A percentile compares a stretch with the other conserved stretches of the same genome.
These are phyloP conservation scores for Calephelis perditalis DNA, from an alignment of 2,888 invertebrate genomes.

Conservation along the genomic window DNA sequence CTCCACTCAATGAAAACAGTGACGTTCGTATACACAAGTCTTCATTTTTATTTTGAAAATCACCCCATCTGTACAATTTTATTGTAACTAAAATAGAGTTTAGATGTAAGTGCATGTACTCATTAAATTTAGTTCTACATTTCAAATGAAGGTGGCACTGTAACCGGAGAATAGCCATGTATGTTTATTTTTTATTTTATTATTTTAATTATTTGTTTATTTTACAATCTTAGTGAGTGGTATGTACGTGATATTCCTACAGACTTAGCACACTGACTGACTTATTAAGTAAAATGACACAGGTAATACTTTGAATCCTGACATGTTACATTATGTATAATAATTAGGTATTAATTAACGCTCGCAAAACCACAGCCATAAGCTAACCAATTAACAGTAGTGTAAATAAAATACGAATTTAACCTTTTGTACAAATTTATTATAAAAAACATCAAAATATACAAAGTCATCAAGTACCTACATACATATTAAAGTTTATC, in stretches of 20 bases:
- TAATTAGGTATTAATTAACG: too few species aligned
- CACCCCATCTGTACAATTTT: background rate
- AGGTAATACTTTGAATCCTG: too few species aligned
- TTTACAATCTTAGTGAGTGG: too few species aligned
- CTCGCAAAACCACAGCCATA: too few species aligned
- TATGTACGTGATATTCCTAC: too few species aligned
- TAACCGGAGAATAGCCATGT: background rate
- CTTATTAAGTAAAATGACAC: too few species aligned
- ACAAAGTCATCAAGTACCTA: constrained; percentile 2
- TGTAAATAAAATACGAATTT: background rate
- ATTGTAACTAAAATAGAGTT: background rate
- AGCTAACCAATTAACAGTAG: too few species aligned
- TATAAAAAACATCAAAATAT: constrained; percentile 16
- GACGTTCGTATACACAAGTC: background rate
- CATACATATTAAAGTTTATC: background rate
- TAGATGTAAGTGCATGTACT: background rate
- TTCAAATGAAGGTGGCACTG: background rate
- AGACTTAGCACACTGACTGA: too few species aligned
- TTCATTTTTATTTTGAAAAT: background rate
- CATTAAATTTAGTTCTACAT: background rate
- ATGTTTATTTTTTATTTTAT: background rate
- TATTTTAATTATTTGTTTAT: too few species aligned
- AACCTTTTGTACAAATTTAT: constrained; percentile 6
- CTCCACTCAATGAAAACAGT: background rate
- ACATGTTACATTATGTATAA: too few species aligned